phyloP scores from a whole-genome alignment of 2,113 vertebrate genomes.

The Zeus faber region DNA sequence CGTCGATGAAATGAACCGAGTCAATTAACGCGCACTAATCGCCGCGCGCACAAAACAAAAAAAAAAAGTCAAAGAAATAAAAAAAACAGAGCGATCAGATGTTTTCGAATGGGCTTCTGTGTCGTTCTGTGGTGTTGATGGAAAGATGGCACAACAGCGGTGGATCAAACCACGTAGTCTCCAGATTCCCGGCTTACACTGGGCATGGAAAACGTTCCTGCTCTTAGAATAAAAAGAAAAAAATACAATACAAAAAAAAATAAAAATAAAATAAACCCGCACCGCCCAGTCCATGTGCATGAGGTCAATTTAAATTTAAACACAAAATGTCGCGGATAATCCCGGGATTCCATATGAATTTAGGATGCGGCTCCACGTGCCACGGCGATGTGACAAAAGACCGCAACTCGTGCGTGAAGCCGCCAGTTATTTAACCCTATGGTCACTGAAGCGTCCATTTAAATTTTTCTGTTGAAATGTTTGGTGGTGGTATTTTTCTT shows the following conservation, averaged over 20 bases:
- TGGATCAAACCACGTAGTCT: too few relatives aligned
- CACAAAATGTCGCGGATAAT: conserved; percentile 11
- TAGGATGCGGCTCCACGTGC: conserved; percentile 42
- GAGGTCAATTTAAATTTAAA: conserved; percentile 11
- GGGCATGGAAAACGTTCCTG: too few relatives aligned
- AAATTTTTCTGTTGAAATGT: conserved; percentile 43
- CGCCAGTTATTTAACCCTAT: conserved; percentile 54
- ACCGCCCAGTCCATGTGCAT: conserved; percentile 27
- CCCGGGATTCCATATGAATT: conserved; percentile 15
- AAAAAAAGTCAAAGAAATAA: too few relatives aligned
- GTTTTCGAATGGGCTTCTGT: too few relatives aligned
- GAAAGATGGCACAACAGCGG: too few relatives aligned
- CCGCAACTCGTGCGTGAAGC: conserved; percentile 63
- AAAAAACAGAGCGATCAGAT: too few relatives aligned
- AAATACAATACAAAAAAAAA: conserved; percentile 14
- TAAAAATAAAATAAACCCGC: conserved; percentile 44
- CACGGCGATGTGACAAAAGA: conserved; percentile 33
- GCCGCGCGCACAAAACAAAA: too few relatives aligned
- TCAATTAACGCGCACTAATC: too few relatives aligned
- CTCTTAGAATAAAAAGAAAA: not conserved
- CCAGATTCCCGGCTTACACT: too few relatives aligned
- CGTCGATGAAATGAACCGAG: too few relatives aligned
- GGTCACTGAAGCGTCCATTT: conserved; percentile 44
- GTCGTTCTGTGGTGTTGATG: too few relatives aligned
- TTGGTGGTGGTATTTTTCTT: conserved; percentile 20